Evolutionary conservation across 2,888 invertebrate species (phyloP), one percentile per base, ranked within the genome.

Genomic region (Morpho helenor): DNA sequence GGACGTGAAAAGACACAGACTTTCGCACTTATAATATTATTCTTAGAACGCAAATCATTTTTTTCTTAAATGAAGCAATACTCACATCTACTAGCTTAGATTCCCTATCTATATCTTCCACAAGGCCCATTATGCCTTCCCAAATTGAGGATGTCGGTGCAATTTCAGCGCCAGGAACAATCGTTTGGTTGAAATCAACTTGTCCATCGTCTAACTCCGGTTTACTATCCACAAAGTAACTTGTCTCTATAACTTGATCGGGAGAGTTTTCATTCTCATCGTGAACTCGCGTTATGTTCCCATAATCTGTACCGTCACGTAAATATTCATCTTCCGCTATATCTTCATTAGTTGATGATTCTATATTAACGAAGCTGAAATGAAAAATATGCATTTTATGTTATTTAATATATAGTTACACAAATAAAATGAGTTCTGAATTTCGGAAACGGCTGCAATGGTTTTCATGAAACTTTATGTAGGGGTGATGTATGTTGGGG

Each of bases 271-370:
- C 77, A 44, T 55, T 66, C 0, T 78, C 82, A 41, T 83, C 83
- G 45, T 84, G 83, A 3, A 83, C 65, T 10, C 82, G 70, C 7
- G 86, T 84, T 3, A 87, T 80, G 55, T 90, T 80, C 10, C 92
- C 90, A 57, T 89, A 90, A 65, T 90, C 90, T 1, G 86, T 87
- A 7, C 90, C 90, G 63, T 90, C 90, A 2, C 83, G 71, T 9
- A 90, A 76, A 64, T 89, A 90, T 49, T 87, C 90, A 69, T 89
- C 87, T 41, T 90, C 89, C 63, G 93, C 93, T 49, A 92, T 91
- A 41, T 93, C 92, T 48, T 93, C 91, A 43, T 92, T 92, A 16
- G 94, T 92, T 72, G 94, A 94, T 42, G 94, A 94, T 77, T 95
- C 94, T 70, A 95, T 94, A 72, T 93, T 94, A 51, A 94, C 87